Conservation (phyloP, 2,888 invertebrate species). For the Morinoia aosen region DNA sequence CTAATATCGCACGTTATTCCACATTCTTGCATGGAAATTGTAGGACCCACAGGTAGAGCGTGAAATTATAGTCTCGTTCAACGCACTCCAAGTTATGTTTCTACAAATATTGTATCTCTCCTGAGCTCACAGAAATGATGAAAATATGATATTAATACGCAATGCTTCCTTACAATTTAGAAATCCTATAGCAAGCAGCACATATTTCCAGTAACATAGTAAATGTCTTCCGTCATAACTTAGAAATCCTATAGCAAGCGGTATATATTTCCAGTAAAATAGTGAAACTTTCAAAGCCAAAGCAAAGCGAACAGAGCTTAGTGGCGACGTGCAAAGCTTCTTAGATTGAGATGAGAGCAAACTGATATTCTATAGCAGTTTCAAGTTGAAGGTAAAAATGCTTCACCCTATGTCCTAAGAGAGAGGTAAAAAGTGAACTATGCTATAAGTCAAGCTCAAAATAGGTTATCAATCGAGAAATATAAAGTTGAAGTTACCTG, state of each 20-base stretch:
- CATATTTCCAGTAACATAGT: not conserved
- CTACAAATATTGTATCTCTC: not conserved
- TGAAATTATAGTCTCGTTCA: not conserved
- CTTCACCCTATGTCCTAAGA: not conserved
- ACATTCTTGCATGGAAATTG: too few relatives aligned
- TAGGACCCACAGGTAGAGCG: not conserved
- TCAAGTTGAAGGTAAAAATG: not conserved
- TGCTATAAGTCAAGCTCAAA: constrained; percentile 17
- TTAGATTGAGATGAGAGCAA: not conserved
- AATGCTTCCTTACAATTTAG: not conserved
- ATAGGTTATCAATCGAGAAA: not conserved
- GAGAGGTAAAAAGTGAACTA: not conserved
- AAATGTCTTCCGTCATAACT: not conserved
- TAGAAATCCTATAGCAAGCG: not conserved
- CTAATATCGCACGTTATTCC: too few relatives aligned
- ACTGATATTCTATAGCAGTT: not conserved
- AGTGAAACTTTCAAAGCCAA: not conserved
- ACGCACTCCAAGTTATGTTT: not conserved
- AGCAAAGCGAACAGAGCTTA: not conserved
- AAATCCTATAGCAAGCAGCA: not conserved
- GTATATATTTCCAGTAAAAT: not conserved
- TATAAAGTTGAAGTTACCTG: constrained; percentile 31
- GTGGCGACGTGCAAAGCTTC: not conserved
- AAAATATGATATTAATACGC: not conserved
- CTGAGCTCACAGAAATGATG: not conserved